phyloP scores from a whole-genome alignment of 1,140 invertebrate species.

The Rhopalosiphum maidis region DNA sequence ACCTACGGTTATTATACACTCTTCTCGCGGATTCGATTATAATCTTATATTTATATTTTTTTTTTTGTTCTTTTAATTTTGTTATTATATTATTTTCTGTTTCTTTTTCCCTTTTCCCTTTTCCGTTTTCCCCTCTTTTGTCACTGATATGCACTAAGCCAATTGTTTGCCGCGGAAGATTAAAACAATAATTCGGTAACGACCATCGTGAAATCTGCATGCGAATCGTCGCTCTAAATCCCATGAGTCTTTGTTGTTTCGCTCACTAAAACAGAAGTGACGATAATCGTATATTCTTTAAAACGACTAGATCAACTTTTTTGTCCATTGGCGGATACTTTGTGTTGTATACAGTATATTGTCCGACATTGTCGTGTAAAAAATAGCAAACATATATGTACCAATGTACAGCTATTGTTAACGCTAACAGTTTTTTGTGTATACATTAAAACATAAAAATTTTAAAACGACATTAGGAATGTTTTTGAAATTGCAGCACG shows the following conservation, averaged over 20 bases:
- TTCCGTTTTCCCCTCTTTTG: background rate
- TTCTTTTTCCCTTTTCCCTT: background rate
- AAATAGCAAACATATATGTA: background rate
- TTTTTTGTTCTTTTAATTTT: conserved; percentile 38
- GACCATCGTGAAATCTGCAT: conserved; percentile 29
- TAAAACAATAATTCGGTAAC: conserved; percentile 56
- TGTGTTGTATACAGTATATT: background rate
- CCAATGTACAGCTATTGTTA: background rate
- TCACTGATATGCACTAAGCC: conserved; percentile 1
- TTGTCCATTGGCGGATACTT: background rate
- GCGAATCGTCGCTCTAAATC: background rate
- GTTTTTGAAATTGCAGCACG: background rate
- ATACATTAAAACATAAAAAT: background rate
- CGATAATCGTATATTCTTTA: background rate
- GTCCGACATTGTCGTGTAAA: background rate
- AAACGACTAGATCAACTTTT: background rate
- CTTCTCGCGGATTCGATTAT: conserved; percentile 53
- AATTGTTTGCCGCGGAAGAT: conserved; percentile 52
- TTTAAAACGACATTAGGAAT: background rate
- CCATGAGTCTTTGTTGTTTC: background rate
- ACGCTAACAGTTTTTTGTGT: background rate
- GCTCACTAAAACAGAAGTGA: background rate
- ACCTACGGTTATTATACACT: background rate
- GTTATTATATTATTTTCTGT: conserved; percentile 34
- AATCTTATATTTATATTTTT: conserved; percentile 29